phyloP scores from a whole-genome alignment of 92 coral and sea anemone genomes.

The Blastomussa wellsi region DNA sequence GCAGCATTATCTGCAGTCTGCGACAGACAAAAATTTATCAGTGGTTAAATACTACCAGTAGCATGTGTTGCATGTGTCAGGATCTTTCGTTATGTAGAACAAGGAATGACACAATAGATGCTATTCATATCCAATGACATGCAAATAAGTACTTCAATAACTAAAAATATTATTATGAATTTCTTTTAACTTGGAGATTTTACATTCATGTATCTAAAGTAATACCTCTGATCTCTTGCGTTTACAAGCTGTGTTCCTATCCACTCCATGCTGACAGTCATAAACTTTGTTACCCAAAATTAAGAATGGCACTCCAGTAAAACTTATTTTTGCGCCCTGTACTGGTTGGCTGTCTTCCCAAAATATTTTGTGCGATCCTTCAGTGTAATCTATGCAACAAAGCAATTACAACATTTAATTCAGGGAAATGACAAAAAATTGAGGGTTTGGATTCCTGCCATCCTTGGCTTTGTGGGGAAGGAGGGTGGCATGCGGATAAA shows the following conservation, averaged over 20 bases:
- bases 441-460: too few relatives aligned
- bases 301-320: conserved; percentile 34
- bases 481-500: too few relatives aligned
- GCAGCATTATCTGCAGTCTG: neutral
- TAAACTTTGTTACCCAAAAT: conserved; percentile 34
- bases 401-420: neutral
- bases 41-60: neutral
- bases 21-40: neutral
- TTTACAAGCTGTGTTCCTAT: conserved; percentile 13
- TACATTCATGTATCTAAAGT: neutral
- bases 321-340: neutral
- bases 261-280: conserved; percentile 54
- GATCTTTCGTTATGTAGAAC: too few relatives aligned
- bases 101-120: too few relatives aligned
- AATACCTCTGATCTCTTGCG: conserved; percentile 13
- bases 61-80: too few relatives aligned
- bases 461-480: too few relatives aligned
- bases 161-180: too few relatives aligned
- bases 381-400: neutral
- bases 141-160: too few relatives aligned
- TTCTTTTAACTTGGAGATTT: neutral
- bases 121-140: too few relatives aligned
- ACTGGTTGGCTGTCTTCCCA: neutral
- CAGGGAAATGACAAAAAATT: too few relatives aligned
- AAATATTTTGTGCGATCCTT: neutral